A percentile compares a stretch with the other conserved stretches of the same genome.
These are phyloP conservation scores for Hyles lineata DNA, from an alignment of 2,888 invertebrate species.

Conservation along the genomic window DNA sequence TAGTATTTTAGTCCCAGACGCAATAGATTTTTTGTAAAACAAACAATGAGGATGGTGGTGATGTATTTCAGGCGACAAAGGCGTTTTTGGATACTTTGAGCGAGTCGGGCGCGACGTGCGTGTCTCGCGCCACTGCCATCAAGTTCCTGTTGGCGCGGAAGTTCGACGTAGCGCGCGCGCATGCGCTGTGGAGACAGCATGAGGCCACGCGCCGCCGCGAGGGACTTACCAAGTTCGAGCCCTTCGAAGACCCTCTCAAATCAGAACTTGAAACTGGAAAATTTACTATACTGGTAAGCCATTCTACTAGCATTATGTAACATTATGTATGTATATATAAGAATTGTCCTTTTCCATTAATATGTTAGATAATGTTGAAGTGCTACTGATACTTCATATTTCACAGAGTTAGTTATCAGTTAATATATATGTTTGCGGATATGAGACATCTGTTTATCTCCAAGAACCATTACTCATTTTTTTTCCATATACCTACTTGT, in stretches of 20 bases:
- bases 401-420: background rate
- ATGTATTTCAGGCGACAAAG: conserved; percentile 88
- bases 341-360: background rate
- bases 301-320: background rate
- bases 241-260: conserved; percentile 92
- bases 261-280: conserved; percentile 96
- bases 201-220: conserved; percentile 95
- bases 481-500: background rate
- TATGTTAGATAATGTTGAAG: background rate
- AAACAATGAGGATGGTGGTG: background rate
- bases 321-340: too few relatives aligned
- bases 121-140: conserved; percentile 95
- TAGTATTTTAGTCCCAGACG: background rate
- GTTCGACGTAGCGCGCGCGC: conserved; percentile 95
- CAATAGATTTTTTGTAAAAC: background rate
- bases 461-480: background rate
- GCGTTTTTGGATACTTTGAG: conserved; percentile 92
- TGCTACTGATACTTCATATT: background rate
- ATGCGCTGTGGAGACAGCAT: conserved; percentile 96
- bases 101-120: conserved; percentile 77
- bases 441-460: background rate
- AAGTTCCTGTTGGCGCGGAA: conserved; percentile 97
- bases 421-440: background rate
- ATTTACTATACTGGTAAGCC: conserved; percentile 96
- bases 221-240: conserved; percentile 93